Evolutionary conservation across 1,140 invertebrate genomes (phyloP), one percentile per base, ranked within the genome.

Genomic region (Aporrectodea caliginosa): DNA sequence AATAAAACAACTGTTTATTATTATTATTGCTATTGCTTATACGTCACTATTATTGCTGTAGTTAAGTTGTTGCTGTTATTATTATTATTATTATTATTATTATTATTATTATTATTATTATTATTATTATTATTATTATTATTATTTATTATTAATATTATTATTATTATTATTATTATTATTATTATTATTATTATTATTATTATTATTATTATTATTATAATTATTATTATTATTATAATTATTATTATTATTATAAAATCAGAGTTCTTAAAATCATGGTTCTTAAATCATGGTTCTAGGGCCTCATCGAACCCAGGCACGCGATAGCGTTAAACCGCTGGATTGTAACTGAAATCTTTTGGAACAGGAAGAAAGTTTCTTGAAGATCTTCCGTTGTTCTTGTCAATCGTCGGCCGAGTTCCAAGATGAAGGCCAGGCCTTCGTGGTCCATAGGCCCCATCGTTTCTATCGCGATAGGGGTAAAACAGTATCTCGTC

Each of bases 61-160:
- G 22, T 58, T 58, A 58, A n/a, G n/a, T 58, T 58, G 22, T 58
- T 58, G 22, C 22, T 58, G 22, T 58, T 58, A 58, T 58, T 58
- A 58, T 58, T 58, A 58, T 58, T 58, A 58, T 58, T 58, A 58
- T 58, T 58, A 58, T 58, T 58, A 58, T 58, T 58, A 58, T 58
- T 58, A 58, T 58, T 58, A 58, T 58, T 58, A 58, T 58, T 58
- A 58, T 58, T 58, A 58, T 58, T 58, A 58, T 58, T 58, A 58
- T 58, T 58, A 58, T 58, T 58, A 58, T 58, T 58, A 58, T 58
- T 58, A 58, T 58, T 58, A 58, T 58, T 58, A 58, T 58, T 58
- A 58, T 58, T 58, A 58, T 22, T 58, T 58, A 58, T 22, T 58
- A 22, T 22, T 58, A 58, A 6, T 58, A 22, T 22, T 58, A 58